phyloP scores from a whole-genome alignment of 2,797 vertebrate species.

The Phaenicophaeus curvirostris region DNA sequence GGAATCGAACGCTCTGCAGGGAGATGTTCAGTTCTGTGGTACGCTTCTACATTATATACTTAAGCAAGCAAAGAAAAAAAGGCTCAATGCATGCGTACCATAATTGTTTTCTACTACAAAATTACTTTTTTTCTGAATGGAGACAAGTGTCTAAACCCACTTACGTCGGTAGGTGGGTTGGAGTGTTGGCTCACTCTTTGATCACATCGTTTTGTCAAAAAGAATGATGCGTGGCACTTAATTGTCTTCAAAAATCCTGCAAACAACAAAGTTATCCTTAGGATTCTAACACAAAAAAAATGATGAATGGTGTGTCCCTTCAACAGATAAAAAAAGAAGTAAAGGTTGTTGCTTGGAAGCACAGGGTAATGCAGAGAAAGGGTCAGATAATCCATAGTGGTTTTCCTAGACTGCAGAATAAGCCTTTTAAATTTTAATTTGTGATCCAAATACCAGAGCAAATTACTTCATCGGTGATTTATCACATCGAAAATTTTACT shows the following conservation, averaged over 20 bases:
- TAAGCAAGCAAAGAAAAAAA: neutral
- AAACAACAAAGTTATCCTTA: neutral
- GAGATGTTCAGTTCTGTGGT: constrained; percentile 9
- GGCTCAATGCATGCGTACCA: neutral
- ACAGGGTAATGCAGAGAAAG: neutral
- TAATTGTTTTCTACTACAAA: neutral
- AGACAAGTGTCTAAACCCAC: neutral
- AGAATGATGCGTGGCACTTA: neutral
- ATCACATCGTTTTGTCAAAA: neutral
- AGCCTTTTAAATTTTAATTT: neutral
- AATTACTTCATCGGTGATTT: neutral
- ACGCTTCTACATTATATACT: neutral
- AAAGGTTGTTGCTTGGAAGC: neutral
- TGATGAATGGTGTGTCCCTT: neutral
- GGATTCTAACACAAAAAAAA: neutral
- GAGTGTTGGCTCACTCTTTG: neutral
- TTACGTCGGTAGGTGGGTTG: neutral
- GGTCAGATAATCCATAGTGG: neutral
- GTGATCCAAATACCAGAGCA: neutral
- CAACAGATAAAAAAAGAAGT: neutral
- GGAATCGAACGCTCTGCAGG: constrained; percentile 27
- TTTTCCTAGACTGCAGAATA: neutral
- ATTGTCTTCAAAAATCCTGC: neutral
- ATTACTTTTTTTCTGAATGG: neutral
- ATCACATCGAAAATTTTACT: neutral